Evolutionary conservation across 2,888 invertebrate species (phyloP), one percentile per base, ranked within the genome.

Genomic region (Hyposoter didymator): DNA sequence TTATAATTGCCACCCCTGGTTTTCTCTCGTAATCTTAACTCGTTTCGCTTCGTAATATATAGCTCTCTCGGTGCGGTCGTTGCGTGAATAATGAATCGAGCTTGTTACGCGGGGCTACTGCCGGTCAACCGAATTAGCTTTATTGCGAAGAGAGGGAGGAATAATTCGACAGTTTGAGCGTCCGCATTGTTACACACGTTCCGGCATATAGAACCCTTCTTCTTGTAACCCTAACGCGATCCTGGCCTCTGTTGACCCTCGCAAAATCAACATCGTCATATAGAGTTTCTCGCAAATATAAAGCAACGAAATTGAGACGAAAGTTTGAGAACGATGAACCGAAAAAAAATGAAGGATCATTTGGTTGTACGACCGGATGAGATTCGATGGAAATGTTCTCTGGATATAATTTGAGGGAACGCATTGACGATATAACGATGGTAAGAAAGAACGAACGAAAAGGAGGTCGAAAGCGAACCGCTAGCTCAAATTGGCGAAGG

Each of bases 1-100:
- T 22, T 55, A 69, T 32, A 59, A 45, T 59, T 28, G 28, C 59
- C 59, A 12, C 3, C 22, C 14, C 59, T 55, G 22, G 22, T 55
- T 39, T 43, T 59, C 72, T 3, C 19, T 52, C 52, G 35, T 52
- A 28, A 32, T 32, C n/a, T 73, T 32, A 49, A 62, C 55, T 49
- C 35, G 55, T 76, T 62, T 74, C 67, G 82, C 73, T 84, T 78
- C 70, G 19, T 86, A 88, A 88, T 87, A 87, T 86, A 64, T n/a
- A 19, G 80, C 67, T 84, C 62, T 47, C 47, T 80, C 64, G 35
- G 43, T 43, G 74, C 80, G 79, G 81, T 84, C 88, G 82, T 86
- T 88, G 84, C 69, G 79, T 85, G 88, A 90, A 89, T 89, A 89
- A 88, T 85, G 82, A 89, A 90, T 90, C 88, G 85, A 86, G 55